Base-by-base conservation (phyloP, 1,140 invertebrate genomes). In the Parapsyche elsis region DNA sequence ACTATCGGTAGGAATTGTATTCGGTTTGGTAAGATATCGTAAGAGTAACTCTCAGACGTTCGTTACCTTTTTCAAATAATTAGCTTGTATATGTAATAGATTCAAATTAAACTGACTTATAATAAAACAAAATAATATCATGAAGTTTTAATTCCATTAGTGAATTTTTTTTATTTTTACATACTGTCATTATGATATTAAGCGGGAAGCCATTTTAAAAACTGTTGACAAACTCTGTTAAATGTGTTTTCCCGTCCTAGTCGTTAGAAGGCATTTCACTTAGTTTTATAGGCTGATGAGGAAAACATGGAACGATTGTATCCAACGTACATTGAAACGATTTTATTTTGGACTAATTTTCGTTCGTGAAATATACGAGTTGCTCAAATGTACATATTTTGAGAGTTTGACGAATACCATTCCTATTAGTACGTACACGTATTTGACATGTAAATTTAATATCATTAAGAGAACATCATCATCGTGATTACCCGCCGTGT, bases 221-320 rank as follows among this genome's bases (percentile, higher is more conserved):
- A 23, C 23, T 12, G 64, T 67, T 67, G 64, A 67, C 64, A 23
- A 67, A 26, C 64, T 23, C 64, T 24, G 64, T 26, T 12, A 21
- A 23, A 67, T 26, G 26, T 67, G 64, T 23, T 67, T 67, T 67
- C 21, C 24, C 64, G 23, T 67, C 21, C 64, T 10, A 81, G 75
- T 30, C 23, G 76, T 83, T 80, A 83, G 71, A 44, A 71, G 38
- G 78, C 79, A 83, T 83, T 83, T 83, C 81, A 83, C 81, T 83
- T 83, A 83, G 79, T 83, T 83, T 83, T 83, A 83, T 83, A 73
- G 79, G 78, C 78, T 77, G 67, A 30, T 70, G 75, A 78, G 79
- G 45, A 64, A 76, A 71, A 79, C 79, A 76, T 77, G 74, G 74
- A 76, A 80, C 26, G 79, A 77, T 71, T 80, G 79, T 71, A 64